Evolutionary conservation across 1,140 invertebrate species (phyloP), one percentile per base, ranked within the genome.

Genomic region (Aphelenchoides fujianensis): DNA sequence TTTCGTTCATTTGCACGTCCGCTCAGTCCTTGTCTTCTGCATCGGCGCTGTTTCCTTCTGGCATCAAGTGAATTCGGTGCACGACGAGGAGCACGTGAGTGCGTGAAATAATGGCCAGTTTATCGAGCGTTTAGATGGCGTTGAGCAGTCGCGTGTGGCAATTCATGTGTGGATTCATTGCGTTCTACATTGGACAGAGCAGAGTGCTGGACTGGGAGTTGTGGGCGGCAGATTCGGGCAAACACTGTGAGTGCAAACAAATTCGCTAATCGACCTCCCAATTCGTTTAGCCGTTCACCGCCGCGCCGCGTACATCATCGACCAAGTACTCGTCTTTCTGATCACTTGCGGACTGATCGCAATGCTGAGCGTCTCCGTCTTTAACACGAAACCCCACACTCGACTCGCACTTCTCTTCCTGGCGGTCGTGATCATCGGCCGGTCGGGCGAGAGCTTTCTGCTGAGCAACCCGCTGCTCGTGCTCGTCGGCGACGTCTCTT

Each of bases 111-210:
- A n/a, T n/a, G n/a, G n/a, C n/a, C n/a, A n/a, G n/a, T n/a, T n/a
- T n/a, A n/a, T n/a, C n/a, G n/a, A n/a, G n/a, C n/a, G n/a, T n/a
- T n/a, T n/a, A n/a, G n/a, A n/a, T n/a, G n/a, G n/a, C n/a, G n/a
- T n/a, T 48, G 23, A 48, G 12, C 23, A 23, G 41, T 48, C 23
- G 12, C 12, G 41, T 59, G 12, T 59, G 55, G 55, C 55, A 59
- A 32, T 59, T 59, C 19, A 59, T 59, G 55, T 59, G 5, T 19
- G 55, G 55, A 16, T 59, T 59, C 55, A 7, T 59, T 5, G 55
- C 55, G 12, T 59, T 30, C 34, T 59, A 59, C 19, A 7, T 59
- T 23, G 41, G 41, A 16, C 41, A 48, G 41, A 48, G 12, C 12
- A 23, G 41, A 48, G 41, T 48, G 12, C 41, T 48, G 41, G 41